Conservation (phyloP, 2,888 invertebrate species). For the Arge pagana region DNA sequence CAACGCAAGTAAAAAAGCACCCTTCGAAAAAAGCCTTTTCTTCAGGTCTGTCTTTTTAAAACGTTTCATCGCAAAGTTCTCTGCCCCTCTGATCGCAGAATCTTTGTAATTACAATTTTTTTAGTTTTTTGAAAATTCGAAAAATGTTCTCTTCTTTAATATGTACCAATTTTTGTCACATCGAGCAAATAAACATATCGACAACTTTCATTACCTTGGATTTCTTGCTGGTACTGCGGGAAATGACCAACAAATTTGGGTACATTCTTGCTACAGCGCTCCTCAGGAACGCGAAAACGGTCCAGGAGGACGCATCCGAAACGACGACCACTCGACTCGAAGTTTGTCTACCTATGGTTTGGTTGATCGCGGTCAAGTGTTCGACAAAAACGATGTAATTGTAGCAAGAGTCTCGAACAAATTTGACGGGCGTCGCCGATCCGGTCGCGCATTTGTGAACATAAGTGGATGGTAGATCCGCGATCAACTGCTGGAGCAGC, state of each 20-base stretch:
- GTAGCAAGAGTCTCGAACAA: conserved; percentile 56
- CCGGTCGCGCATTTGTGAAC: conserved; percentile 5
- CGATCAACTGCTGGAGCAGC: background rate
- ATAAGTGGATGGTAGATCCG: conserved; percentile 4
- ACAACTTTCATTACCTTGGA: conserved; percentile 30
- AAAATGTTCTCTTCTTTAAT: no score
- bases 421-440: no score
- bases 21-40: background rate
- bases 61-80: background rate
- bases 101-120: no score
- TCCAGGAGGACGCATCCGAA: conserved; percentile 75
- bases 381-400: conserved; percentile 72
- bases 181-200: background rate
- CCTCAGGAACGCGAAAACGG: conserved; percentile 71
- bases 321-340: conserved; percentile 69
- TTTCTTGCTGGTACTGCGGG: conserved; percentile 64
- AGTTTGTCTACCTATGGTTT: conserved; percentile 67
- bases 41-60: background rate
- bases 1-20: no score
- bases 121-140: no score
- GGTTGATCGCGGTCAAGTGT: conserved; percentile 65
- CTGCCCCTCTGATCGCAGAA: no score
- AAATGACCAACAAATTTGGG: conserved; percentile 72
- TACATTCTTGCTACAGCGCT: conserved; percentile 68
- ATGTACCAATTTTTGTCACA: conserved; percentile 3